A percentile compares a stretch with the other conserved stretches of the same genome.
These are phyloP conservation scores for Lithophane leautieri DNA, from an alignment of 2,888 invertebrate species.

Conservation along the genomic window DNA sequence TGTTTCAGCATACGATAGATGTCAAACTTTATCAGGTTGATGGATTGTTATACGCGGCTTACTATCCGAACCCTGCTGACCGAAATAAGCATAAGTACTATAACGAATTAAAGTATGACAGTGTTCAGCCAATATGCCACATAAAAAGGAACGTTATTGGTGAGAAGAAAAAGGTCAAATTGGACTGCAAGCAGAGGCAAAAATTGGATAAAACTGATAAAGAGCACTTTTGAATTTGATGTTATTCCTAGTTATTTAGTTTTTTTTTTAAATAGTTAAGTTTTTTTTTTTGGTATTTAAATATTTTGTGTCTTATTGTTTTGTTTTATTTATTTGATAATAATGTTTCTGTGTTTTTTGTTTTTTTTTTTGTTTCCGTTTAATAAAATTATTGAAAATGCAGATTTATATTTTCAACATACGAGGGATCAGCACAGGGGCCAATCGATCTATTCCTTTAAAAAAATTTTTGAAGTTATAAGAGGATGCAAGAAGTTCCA, in stretches of 20 bases:
- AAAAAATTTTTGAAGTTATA: no score
- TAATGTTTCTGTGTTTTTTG: not conserved
- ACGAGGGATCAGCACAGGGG: no score
- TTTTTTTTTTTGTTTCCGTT: not conserved
- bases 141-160: slow-evolving; percentile 78
- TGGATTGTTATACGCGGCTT: slow-evolving; percentile 78
- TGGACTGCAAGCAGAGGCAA: slow-evolving; percentile 81
- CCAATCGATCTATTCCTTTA: no score
- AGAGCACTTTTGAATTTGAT: slow-evolving; percentile 68
- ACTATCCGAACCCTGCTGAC: slow-evolving; percentile 83
- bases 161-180: slow-evolving; percentile 74
- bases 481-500: no score
- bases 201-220: slow-evolving; percentile 80
- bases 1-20: slow-evolving; percentile 84
- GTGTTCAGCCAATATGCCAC: slow-evolving; percentile 82
- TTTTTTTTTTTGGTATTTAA: not conserved
- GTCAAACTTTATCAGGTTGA: slow-evolving; percentile 82
- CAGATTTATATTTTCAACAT: not conserved
- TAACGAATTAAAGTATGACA: slow-evolving; percentile 86
- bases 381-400: slow-evolving; percentile 19
- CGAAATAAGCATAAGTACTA: slow-evolving; percentile 90
- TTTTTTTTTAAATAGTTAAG: not conserved
- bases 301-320: slow-evolving; percentile 7
- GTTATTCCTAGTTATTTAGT: not conserved
- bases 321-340: not conserved